Evolutionary conservation across 2,797 vertebrate species (phyloP).

Genomic region (Anguilla megastoma): DNA sequence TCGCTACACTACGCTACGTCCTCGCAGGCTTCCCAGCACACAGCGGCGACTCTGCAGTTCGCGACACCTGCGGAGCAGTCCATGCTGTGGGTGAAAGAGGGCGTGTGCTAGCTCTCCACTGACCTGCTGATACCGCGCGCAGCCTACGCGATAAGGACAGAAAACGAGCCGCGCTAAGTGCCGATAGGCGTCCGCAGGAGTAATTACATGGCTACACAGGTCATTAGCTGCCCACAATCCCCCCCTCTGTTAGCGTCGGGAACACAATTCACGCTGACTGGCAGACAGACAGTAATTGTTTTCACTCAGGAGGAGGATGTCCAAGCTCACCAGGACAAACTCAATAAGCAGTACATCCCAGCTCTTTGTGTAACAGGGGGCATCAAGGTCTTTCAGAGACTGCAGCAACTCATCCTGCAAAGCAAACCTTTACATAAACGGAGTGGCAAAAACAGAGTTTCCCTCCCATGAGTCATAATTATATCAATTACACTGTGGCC

Average conservation of each 20-base stretch:
- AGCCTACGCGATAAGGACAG: background rate
- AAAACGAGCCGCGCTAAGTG: background rate
- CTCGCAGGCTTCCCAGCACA: background rate
- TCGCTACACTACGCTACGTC: background rate
- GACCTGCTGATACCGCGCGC: background rate
- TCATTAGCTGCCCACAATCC: slow-evolving; percentile 57
- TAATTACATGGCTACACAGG: slow-evolving; percentile 3
- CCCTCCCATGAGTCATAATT: slow-evolving; percentile 19
- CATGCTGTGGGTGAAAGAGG: background rate
- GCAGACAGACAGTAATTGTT: slow-evolving; percentile 14
- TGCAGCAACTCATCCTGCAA: slow-evolving; percentile 31
- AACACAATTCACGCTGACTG: background rate
- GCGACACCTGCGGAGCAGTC: background rate
- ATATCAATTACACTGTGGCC: slow-evolving; percentile 60
- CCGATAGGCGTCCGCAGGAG: background rate
- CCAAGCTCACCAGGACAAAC: background rate
- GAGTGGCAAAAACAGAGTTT: slow-evolving; percentile 45
- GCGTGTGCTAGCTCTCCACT: background rate
- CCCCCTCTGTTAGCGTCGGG: slow-evolving; percentile 30
- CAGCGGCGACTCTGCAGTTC: background rate
- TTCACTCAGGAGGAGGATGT: background rate
- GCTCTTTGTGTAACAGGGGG: slow-evolving; percentile 37
- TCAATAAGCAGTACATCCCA: background rate
- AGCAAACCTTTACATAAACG: slow-evolving; percentile 57
- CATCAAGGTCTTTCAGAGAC: slow-evolving; percentile 38